phyloP scores from a whole-genome alignment of 2,888 invertebrate genomes.

The Polylopha cassiicola region DNA sequence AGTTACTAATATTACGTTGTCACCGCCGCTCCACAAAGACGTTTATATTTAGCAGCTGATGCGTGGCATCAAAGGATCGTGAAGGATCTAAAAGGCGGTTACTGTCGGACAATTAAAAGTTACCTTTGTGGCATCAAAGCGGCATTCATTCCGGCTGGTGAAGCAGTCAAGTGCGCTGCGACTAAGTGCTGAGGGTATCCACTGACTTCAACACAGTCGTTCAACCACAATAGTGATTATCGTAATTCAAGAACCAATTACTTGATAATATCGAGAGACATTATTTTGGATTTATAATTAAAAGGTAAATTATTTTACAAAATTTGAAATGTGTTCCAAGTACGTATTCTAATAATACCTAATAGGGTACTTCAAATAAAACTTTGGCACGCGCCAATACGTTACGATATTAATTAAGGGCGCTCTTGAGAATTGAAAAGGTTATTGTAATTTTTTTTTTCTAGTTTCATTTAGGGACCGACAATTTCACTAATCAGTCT shows the following conservation, averaged over 20 bases:
- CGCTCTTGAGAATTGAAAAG: slow-evolving; percentile 33
- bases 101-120: slow-evolving; percentile 57
- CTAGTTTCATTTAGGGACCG: slow-evolving; percentile 14
- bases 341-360: too few species aligned
- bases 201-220: too few species aligned
- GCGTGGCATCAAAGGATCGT: slow-evolving; percentile 50
- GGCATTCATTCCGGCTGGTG: slow-evolving; percentile 45
- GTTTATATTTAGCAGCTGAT: slow-evolving; percentile 28
- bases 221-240: too few species aligned
- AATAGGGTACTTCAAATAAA: slow-evolving; percentile 37
- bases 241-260: too few species aligned
- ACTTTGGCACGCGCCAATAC: slow-evolving; percentile 49
- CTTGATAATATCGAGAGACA: too few species aligned
- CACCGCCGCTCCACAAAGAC: slow-evolving; percentile 25
- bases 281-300: too few species aligned
- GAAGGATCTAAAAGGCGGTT: slow-evolving; percentile 27
- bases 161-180: slow-evolving; percentile 35
- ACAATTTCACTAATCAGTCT: slow-evolving; percentile 7
- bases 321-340: too few species aligned
- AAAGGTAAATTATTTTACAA: too few species aligned
- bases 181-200: slow-evolving; percentile 19
- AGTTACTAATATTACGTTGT: slow-evolving; percentile 23
- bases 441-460: slow-evolving; percentile 27
- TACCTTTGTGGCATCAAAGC: slow-evolving; percentile 47
- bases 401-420: slow-evolving; percentile 51